Conservation (phyloP, 2,888 invertebrate species). For the Metalampra italica region DNA sequence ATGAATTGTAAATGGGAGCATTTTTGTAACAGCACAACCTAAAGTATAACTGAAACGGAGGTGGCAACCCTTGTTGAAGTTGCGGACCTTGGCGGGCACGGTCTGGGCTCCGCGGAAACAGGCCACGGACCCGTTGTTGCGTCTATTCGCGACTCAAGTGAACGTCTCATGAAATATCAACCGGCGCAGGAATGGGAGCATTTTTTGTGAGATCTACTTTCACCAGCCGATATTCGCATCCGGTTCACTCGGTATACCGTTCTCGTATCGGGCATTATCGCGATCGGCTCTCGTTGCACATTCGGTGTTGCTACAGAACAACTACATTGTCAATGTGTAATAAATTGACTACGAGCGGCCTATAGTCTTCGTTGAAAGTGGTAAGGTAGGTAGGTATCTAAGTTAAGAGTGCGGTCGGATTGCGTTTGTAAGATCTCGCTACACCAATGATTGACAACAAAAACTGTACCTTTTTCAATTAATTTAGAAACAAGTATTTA, state of each 20-base stretch:
- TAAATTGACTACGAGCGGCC: constrained; percentile 9
- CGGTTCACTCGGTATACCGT: constrained; percentile 65
- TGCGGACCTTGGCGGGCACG: too few relatives aligned
- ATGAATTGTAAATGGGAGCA: too few relatives aligned
- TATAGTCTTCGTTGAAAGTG: too few relatives aligned
- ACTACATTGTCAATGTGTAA: constrained; percentile 3
- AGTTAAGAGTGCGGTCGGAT: too few relatives aligned
- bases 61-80: too few relatives aligned
- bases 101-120: neutral
- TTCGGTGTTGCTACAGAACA: neutral
- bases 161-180: constrained; percentile 74
- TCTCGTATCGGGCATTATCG: constrained; percentile 54
- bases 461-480: too few relatives aligned
- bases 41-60: too few relatives aligned
- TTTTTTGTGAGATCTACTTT: constrained; percentile 77
- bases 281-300: constrained; percentile 27
- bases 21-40: too few relatives aligned
- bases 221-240: constrained; percentile 71
- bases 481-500: too few relatives aligned
- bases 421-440: too few relatives aligned
- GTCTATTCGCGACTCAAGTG: constrained; percentile 34
- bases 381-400: too few relatives aligned
- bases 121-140: neutral
- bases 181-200: constrained; percentile 72
- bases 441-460: too few relatives aligned